These are phyloP conservation scores for Nylanderia fulva DNA, from an alignment of 1,140 invertebrate genomes.

Conservation along the genomic window DNA sequence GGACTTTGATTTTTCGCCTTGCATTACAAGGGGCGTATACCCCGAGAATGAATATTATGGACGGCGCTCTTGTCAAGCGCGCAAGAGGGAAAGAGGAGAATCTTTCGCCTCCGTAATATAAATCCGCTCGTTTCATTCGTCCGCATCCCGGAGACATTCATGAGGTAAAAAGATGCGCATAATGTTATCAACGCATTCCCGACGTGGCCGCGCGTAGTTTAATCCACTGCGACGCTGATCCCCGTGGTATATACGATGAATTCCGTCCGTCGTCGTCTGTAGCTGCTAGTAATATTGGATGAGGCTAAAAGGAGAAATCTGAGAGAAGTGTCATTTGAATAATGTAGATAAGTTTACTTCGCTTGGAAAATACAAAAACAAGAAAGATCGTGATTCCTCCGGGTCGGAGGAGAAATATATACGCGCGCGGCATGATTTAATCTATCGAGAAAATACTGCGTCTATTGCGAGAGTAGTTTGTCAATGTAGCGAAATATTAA, in stretches of 20 bases:
- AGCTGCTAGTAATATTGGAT: constrained; percentile 51
- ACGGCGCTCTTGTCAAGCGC: constrained; percentile 25
- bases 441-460: constrained; percentile 40
- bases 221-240: constrained; percentile 59
- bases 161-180: constrained; percentile 61
- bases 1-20: constrained; percentile 37
- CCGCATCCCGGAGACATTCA: constrained; percentile 54
- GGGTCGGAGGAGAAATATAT: background rate
- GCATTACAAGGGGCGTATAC: background rate
- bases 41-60: constrained; percentile 41
- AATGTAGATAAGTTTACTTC: constrained; percentile 58
- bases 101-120: constrained; percentile 46
- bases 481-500: constrained; percentile 40
- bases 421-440: constrained; percentile 18
- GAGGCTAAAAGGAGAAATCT: constrained; percentile 53
- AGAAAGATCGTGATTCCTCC: constrained; percentile 49
- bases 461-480: constrained; percentile 18
- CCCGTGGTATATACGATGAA: constrained; percentile 48
- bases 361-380: constrained; percentile 57
- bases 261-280: constrained; percentile 37
- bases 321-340: constrained; percentile 54
- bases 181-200: constrained; percentile 61
- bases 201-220: constrained; percentile 57
- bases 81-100: constrained; percentile 5
- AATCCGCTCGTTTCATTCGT: constrained; percentile 47